Conservation (phyloP, 2,113 vertebrate genomes). For the Orcinus orca region DNA sequence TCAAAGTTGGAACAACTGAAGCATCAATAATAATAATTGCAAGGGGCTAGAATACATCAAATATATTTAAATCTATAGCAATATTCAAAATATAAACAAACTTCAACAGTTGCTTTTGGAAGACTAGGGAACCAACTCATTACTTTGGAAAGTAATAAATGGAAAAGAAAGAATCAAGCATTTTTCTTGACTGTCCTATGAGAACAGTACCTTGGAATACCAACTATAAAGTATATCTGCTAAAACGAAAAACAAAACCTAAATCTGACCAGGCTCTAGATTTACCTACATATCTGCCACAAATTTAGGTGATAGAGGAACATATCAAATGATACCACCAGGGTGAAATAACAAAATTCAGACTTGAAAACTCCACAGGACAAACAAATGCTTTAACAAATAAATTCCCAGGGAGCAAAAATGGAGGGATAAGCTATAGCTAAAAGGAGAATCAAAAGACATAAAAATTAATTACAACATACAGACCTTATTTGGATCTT, state of each 20-base stretch:
- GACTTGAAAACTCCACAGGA: background rate
- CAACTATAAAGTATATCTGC: background rate
- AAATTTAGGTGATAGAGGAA: background rate
- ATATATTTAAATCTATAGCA: background rate
- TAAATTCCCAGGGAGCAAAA: background rate
- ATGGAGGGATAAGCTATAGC: background rate
- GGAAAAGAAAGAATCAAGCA: background rate
- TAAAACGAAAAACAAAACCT: background rate
- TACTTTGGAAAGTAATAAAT: conserved; percentile 4
- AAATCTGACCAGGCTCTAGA: background rate
- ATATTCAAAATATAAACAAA: conserved; percentile 30
- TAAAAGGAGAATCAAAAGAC: background rate
- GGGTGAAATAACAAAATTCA: background rate
- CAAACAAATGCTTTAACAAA: background rate
- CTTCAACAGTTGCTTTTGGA: background rate
- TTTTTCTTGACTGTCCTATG: background rate
- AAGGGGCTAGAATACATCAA: background rate
- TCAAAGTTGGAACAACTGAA: background rate
- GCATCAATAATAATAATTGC: background rate
- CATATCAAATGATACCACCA: background rate
- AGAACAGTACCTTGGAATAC: background rate
- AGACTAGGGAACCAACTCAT: background rate
- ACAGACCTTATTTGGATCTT: background rate
- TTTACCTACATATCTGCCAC: background rate
- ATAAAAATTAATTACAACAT: background rate